Percentiles rank a stretch among this genome's conserved stretches.
These are phyloP conservation scores for Cuniculus paca DNA, from an alignment of 2,797 vertebrate species.

Conservation along the genomic window DNA sequence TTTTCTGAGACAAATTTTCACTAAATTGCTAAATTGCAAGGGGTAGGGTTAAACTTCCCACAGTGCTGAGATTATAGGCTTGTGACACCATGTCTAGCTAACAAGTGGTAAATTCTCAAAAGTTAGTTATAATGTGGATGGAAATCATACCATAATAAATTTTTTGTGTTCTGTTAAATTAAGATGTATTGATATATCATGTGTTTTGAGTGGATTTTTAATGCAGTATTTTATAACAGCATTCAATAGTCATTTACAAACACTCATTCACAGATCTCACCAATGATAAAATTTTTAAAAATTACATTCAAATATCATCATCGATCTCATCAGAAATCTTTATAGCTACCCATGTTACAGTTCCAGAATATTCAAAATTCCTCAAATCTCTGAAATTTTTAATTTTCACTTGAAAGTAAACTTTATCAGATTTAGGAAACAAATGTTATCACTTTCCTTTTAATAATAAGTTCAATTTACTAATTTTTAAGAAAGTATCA, in stretches of 20 bases:
- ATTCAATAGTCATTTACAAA: background rate
- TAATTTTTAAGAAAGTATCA: constrained; percentile 2
- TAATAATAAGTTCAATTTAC: background rate
- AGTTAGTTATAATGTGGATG: background rate
- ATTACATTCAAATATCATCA: background rate
- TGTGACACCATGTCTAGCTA: background rate
- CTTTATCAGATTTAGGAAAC: constrained; percentile 6
- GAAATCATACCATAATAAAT: background rate
- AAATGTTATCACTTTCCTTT: background rate
- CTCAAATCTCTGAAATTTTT: background rate
- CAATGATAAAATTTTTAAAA: constrained; percentile 1
- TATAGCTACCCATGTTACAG: background rate
- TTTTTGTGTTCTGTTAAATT: background rate
- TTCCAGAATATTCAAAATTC: background rate
- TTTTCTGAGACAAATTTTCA: background rate
- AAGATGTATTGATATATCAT: background rate
- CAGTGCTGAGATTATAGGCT: background rate
- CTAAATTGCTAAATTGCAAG: background rate
- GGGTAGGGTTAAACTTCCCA: background rate
- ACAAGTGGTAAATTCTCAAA: background rate
- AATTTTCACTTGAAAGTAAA: constrained; percentile 8
- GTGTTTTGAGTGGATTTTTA: background rate
- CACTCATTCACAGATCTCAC: background rate
- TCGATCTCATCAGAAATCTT: background rate
- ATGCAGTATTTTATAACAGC: background rate